phyloP scores from a whole-genome alignment of 2,888 invertebrate genomes.

The Lepidochitona cinerea region DNA sequence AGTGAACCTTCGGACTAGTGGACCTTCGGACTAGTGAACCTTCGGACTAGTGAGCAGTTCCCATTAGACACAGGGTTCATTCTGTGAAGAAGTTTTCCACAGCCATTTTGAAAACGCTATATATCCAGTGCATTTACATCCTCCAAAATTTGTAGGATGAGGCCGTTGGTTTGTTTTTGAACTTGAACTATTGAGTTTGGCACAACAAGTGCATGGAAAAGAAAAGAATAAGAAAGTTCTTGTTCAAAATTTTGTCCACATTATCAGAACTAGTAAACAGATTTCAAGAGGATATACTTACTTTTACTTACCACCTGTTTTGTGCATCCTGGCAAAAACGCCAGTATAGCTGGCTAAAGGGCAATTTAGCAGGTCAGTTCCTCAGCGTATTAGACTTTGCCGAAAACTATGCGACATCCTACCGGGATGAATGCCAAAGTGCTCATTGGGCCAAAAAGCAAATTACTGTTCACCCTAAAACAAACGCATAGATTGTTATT shows the following conservation, averaged over 20 bases:
- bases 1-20: too few relatives aligned
- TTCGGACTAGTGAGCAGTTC: too few relatives aligned
- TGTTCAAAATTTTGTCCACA: neutral
- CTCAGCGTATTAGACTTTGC: conserved; percentile 1
- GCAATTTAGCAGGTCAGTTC: neutral
- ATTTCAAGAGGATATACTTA: neutral
- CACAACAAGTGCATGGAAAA: too few relatives aligned
- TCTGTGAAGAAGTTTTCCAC: too few relatives aligned
- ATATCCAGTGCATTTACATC: too few relatives aligned
- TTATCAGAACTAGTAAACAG: neutral
- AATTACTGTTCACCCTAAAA: conserved; percentile 1
- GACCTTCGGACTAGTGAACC: too few relatives aligned
- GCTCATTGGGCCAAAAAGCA: conserved; percentile 8
- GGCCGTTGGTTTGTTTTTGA: too few relatives aligned
- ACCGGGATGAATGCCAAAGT: neutral
- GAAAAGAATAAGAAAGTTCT: neutral
- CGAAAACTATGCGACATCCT: neutral
- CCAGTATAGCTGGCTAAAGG: neutral
- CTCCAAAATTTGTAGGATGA: too few relatives aligned
- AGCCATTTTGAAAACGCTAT: too few relatives aligned
- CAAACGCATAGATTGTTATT: too few relatives aligned
- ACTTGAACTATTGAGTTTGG: too few relatives aligned
- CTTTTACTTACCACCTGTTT: neutral
- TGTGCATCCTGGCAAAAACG: neutral
- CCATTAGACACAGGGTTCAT: too few relatives aligned